Conservation (phyloP, 2,797 vertebrate species). For the Rallus crepitans region DNA sequence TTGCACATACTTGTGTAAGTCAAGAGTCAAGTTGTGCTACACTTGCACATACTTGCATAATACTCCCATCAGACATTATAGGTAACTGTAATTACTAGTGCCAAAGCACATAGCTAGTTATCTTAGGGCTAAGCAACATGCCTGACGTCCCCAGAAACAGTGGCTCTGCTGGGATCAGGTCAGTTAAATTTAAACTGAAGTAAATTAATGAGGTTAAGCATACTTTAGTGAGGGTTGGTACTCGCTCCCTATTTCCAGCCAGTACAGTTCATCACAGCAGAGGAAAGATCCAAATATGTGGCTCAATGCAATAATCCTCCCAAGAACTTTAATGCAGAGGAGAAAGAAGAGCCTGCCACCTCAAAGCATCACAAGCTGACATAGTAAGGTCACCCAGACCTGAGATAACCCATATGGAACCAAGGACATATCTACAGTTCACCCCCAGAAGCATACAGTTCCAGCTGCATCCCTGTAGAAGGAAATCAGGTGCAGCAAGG, state of each 20-base stretch:
- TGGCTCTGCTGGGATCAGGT: not conserved
- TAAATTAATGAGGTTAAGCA: not conserved
- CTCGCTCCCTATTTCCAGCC: not conserved
- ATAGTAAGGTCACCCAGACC: not conserved
- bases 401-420: not conserved
- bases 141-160: not conserved
- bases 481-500: not conserved
- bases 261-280: not conserved
- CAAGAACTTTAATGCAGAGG: not conserved
- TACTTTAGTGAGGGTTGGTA: not conserved
- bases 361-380: not conserved
- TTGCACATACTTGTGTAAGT: too few relatives aligned
- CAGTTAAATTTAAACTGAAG: not conserved
- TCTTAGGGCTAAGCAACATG: not conserved
- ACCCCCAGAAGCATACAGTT: not conserved
- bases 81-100: not conserved
- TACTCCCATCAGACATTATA: not conserved
- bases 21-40: too few relatives aligned
- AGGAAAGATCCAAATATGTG: not conserved
- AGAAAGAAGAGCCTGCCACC: not conserved
- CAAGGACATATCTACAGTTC: not conserved
- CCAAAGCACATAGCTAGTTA: not conserved
- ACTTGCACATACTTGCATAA: too few relatives aligned
- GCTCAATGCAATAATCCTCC: not conserved
- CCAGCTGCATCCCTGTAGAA: not conserved